Base-by-base conservation (phyloP, 1,140 invertebrate genomes). In the Nylanderia fulva region DNA sequence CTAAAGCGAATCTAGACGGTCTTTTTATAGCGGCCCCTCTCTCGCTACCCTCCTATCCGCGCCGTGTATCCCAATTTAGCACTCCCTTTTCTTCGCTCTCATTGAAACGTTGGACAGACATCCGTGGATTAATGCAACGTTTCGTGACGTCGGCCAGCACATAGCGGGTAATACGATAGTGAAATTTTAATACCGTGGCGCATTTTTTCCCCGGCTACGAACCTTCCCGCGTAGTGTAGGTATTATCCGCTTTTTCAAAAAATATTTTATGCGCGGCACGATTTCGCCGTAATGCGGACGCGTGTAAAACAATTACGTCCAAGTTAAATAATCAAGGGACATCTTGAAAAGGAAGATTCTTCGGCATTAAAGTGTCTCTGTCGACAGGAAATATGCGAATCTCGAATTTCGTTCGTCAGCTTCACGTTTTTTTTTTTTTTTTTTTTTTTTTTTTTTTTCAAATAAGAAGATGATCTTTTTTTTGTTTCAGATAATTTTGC, bases 41-140 rank as follows among this genome's bases (percentile, higher is more conserved):
- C 18, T 58, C 33, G 24, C 74, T 18, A 29, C 52, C 52, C 33
- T 36, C 24, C 77, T 42, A 33, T 71, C 66, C 42, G 24, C 64
- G 52, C 66, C 21, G 58, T 48, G 80, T 85, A 84, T 84, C 71
- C 80, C 58, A 88, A 71, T 88, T 88, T 88, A 88, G 54, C 75
- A 33, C 45, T 72, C 69, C 84, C 63, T 87, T 85, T 88, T 79
- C 61, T 85, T 88, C 68, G 68, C 75, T 54, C 48, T 85, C 86
- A 64, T 85, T 85, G 82, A 54, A 88, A 85, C 85, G 86, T 85
- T 77, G 86, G 83, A 61, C 83, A 88, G 87, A 85, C 83, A 63
- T 85, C 87, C 74, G 82, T 48, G 72, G 69, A 87, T 85, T 87
- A 79, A 85, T 88, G 60, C 86, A 76, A 87, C 86, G 66, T 29